Evolutionary conservation across 2,113 vertebrate genomes (phyloP), one percentile per base, ranked within the genome.

Genomic region (Gnathonemus longibarbis): DNA sequence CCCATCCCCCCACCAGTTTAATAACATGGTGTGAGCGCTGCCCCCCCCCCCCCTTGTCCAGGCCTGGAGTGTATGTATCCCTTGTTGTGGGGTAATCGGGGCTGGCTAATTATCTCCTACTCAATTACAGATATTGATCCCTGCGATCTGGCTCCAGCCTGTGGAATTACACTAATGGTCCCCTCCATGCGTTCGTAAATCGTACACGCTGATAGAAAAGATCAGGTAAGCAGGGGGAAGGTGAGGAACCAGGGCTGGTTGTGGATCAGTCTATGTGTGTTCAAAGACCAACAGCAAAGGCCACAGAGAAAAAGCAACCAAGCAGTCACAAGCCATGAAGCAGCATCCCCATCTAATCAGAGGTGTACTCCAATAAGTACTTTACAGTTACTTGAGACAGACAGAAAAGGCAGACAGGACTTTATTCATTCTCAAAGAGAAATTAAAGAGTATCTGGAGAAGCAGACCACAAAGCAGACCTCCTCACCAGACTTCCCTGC

Each of bases 91-190:
- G 89, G 89, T 91, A 84, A 90, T 92, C 89, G 80, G 90, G 90
- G 84, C 90, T 46, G 66, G 66, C 91, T 89, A 91, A 94, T 92
- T 91, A 92, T 92, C 91, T 92, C 91, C 87, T 90, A 91, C 91
- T 94, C 91, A 92, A 91, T 94, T 92, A 93, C 53, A 90, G 88
- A 89, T 90, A 94, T 92, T 58, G 92, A 93, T 92, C 91, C 89
- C 84, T 19, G 42, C 53, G 83, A 74, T 45, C 46, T 92, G 92
- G 90, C 91, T 83, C 88, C 89, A 85, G 91, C 80, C 58, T 24
- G 89, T 90, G 70, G 90, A 92, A 93, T 93, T 92, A 91, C 92
- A 91, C 91, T 94, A 93, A 94, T 94, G 92, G 92, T 31, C 50
- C 70, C 84, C 35, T 74, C 84, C 87, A 70, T 90, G 70, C 8